Evolutionary conservation across 2,888 invertebrate genomes (phyloP).

Genomic region (Apodemia duryi): DNA sequence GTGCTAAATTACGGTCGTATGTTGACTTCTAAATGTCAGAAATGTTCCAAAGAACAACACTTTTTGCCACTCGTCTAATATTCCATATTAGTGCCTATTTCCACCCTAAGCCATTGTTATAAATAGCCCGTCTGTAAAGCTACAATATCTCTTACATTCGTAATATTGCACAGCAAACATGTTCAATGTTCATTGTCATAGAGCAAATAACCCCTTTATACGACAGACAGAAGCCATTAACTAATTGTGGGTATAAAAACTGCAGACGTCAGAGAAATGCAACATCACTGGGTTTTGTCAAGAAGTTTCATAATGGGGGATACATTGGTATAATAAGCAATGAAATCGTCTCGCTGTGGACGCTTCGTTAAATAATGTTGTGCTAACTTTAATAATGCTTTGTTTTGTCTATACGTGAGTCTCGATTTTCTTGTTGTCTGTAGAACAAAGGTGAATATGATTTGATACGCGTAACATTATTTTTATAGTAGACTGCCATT

Average conservation of each 20-base stretch:
- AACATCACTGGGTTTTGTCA: conserved; percentile 32
- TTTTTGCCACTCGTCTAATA: conserved; percentile 2
- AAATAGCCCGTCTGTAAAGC: conserved; percentile 9
- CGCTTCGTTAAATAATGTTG: conserved; percentile 10
- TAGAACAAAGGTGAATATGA: neutral
- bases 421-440: neutral
- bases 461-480: neutral
- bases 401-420: neutral
- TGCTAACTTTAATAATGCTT: conserved; percentile 10
- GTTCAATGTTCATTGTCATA: conserved; percentile 15
- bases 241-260: conserved; percentile 20
- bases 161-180: conserved; percentile 9
- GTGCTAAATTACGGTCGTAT: neutral
- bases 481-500: too few relatives aligned
- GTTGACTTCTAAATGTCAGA: neutral
- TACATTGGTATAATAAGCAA: conserved; percentile 28
- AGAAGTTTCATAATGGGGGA: conserved; percentile 29
- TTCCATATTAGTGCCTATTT: conserved; percentile 5
- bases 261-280: conserved; percentile 16
- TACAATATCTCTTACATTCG: conserved; percentile 13
- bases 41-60: conserved; percentile 1
- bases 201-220: conserved; percentile 13
- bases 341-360: conserved; percentile 19
- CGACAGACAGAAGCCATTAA: conserved; percentile 19
- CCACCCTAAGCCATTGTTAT: conserved; percentile 9